Percentiles rank a stretch among this genome's conserved stretches.
Conservation (phyloP, 2,888 invertebrate genomes). For the Pachliopta kotzebuea region DNA sequence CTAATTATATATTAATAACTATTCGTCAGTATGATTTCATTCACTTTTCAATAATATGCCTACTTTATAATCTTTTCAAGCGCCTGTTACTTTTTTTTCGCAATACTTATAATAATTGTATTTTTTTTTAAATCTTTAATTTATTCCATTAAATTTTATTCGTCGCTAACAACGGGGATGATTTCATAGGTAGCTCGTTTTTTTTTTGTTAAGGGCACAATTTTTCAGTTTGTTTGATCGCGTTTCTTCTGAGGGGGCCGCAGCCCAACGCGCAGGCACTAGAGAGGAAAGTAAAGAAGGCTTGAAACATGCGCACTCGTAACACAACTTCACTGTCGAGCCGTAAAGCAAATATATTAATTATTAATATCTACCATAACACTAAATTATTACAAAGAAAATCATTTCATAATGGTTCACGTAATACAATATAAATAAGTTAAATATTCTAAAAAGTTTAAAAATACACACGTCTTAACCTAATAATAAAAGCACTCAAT, state of each 20-base stretch:
- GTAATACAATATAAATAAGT: slow-evolving; percentile 80
- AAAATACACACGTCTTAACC: slow-evolving; percentile 80
- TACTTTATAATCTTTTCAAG: slow-evolving; percentile 79
- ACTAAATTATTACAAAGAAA: slow-evolving; percentile 79
- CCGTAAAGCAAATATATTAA: slow-evolving; percentile 78
- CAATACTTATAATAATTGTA: slow-evolving; percentile 65
- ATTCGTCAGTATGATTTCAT: slow-evolving; percentile 77
- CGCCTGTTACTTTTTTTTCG: slow-evolving; percentile 66
- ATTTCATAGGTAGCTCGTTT: slow-evolving; percentile 42
- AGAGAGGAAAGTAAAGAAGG: slow-evolving; percentile 70
- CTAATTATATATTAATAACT: slow-evolving; percentile 81
- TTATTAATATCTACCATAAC: slow-evolving; percentile 75
- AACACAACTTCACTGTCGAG: slow-evolving; percentile 70
- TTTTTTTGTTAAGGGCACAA: slow-evolving; percentile 58
- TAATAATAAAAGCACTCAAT: slow-evolving; percentile 75
- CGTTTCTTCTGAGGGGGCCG: slow-evolving; percentile 47
- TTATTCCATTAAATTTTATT: slow-evolving; percentile 66
- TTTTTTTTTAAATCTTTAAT: slow-evolving; percentile 57
- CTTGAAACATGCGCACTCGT: slow-evolving; percentile 53
- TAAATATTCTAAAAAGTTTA: slow-evolving; percentile 79
- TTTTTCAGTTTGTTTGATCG: slow-evolving; percentile 52
- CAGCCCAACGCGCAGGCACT: slow-evolving; percentile 62
- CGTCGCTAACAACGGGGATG: slow-evolving; percentile 57
- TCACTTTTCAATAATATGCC: slow-evolving; percentile 77
- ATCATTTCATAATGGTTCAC: slow-evolving; percentile 74